Conservation (phyloP, 1,140 invertebrate species). For the Idris sp. region DNA sequence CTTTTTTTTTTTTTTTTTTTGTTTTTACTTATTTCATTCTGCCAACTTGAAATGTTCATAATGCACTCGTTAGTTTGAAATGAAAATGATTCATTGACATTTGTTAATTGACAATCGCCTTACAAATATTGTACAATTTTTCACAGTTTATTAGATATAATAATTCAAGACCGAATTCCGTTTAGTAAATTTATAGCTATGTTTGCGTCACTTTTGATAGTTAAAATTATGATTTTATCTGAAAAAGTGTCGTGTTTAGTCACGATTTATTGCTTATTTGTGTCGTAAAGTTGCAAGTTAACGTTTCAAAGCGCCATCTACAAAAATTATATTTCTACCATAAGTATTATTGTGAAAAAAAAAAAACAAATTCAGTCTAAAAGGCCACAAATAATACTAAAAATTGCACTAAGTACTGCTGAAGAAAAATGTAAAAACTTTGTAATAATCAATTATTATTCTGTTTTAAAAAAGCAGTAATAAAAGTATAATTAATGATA, state of each 20-base stretch:
- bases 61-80: conserved; percentile 14
- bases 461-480: background rate
- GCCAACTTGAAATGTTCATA: conserved; percentile 30
- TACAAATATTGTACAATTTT: background rate
- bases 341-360: background rate
- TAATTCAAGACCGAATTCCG: background rate
- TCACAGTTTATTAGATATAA: background rate
- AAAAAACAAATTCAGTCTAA: no score
- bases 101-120: conserved; percentile 9
- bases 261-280: background rate
- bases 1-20: no score
- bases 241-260: background rate
- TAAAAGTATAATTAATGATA: no score
- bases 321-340: background rate
- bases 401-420: no score
- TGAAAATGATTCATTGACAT: conserved; percentile 25
- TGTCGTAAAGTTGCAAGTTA: background rate
- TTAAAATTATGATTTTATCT: no score
- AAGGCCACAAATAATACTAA: no score
- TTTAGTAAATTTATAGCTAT: background rate
- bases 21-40: no score
- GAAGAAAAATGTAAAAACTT: no score
- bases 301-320: background rate
- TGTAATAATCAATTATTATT: no score
- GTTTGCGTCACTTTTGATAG: background rate